Base-by-base conservation (phyloP, 2,888 invertebrate genomes). In the Leptinotarsa rubiginosa region DNA sequence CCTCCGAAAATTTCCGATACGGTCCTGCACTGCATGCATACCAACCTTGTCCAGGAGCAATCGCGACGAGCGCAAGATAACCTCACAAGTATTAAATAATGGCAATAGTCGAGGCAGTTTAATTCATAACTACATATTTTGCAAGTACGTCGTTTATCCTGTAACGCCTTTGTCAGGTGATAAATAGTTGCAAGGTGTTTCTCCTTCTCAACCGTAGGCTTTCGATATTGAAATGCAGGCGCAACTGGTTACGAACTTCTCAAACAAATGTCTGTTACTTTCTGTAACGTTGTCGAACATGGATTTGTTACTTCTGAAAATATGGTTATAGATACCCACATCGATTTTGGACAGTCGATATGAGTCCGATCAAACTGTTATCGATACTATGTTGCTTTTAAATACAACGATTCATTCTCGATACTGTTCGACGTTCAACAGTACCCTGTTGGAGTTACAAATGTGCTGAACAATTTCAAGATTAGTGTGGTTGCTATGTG, bases 21-120 rank as follows among this genome's bases (percentile, higher is more conserved):
- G 41, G 66, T 75, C 76, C 75, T 81, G 78, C 79, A 76, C 80
- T 80, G 79, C 77, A 73, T 49, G 64, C 78, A 81, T 80, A 80
- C 80, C 78, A 77, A 74, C 77, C 70, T 70, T 78, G 70, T 69
- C 72, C 79, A 71, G 79, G 65, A 78, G 78, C 78, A 69, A 75
- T 77, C 69, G 76, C 74, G 75, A 77, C 79, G 67, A 54, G 75
- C 77, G 77, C 75, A 77, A 81, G 78, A 75, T 75, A 74, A 71
- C 65, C 74, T 69, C 69, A 69, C 62, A 62, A 41, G 62, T 69
- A 69, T 69, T 67, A 25, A 67, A 67, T 67, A 52, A 67, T 49
- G 69, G 56, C 69, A 47, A 69, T 56, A 69, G 62, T 16, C 59
- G 54, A 56, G 47, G 69, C 56, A 22, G 18, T 69, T 69, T 13